Evolutionary conservation across 2,888 invertebrate genomes (phyloP), one percentile per base, ranked within the genome.

Genomic region (Drosophila parthenogenetica): DNA sequence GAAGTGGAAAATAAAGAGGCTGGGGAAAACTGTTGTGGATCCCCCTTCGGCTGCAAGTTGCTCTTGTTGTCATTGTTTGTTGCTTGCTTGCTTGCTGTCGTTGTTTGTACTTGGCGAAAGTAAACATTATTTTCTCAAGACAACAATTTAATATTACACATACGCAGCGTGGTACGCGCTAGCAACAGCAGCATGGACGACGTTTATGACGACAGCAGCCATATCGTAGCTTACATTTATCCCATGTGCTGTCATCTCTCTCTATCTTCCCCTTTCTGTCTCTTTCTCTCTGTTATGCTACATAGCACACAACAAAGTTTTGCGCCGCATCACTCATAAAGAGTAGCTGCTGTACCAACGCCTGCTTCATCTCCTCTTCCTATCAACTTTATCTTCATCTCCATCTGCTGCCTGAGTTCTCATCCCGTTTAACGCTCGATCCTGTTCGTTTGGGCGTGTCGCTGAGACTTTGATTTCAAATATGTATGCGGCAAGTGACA

Each of bases 61-160:
- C 69, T 69, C 64, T 61, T 61, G 71, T 69, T 67, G 72, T 67
- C 59, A 35, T 42, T 72, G 66, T 65, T 42, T 72, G 66, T 65
- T 70, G 66, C 48, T 25, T 57, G 43, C 14, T 63, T 49, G 35
- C 35, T 14, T 61, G 53, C 19, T 59, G 59, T 35, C 60, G 49
- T 50, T 85, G 77, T 78, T 69, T 86, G 78, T 63, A 54, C 68
- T 67, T 69, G 55, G 66, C 69, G n/a, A 77, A 72, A 72, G 87
- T 77, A 88, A 88, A 86, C 85, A 86, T 75, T 80, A 77, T 88
- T 86, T 85, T 77, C 84, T 81, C 69, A 71, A 79, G 88, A 82
- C 78, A 83, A 85, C 84, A 84, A 79, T 88, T 86, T 88, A 87
- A 83, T 88, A 83, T 86, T 74, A 80, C 78, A 72, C 84, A 85